phyloP scores from a whole-genome alignment of 2,113 vertebrate species.

The Sander vitreus region DNA sequence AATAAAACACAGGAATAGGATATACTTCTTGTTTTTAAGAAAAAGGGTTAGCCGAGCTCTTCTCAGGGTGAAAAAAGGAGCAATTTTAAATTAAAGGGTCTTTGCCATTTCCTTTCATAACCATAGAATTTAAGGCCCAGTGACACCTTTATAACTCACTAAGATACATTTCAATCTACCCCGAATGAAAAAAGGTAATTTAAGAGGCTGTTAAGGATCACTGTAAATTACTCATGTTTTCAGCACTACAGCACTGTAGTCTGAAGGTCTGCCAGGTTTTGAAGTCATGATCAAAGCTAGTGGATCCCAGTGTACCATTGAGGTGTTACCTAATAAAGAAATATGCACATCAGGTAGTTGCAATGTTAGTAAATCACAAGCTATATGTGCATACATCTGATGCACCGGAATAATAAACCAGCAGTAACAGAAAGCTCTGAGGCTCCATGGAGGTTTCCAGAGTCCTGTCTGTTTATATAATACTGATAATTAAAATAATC shows the following conservation, averaged over 20 bases:
- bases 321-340: constrained; percentile 1
- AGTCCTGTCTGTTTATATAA: constrained; percentile 12
- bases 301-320: constrained; percentile 4
- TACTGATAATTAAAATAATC: neutral
- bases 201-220: constrained; percentile 5
- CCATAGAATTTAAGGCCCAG: neutral
- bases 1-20: neutral
- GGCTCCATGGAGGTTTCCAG: constrained; percentile 11
- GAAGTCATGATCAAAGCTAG: constrained; percentile 57
- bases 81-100: neutral
- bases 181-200: neutral
- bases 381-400: neutral
- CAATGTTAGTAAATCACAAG: constrained; percentile 15
- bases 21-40: neutral
- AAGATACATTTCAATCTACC: neutral
- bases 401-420: constrained; percentile 17
- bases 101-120: constrained; percentile 10
- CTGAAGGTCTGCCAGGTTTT: constrained; percentile 52
- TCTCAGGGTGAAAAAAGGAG: neutral
- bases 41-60: neutral
- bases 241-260: constrained; percentile 1
- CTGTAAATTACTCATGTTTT: constrained; percentile 5
- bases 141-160: neutral
- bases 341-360: constrained; percentile 11
- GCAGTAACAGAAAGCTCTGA: neutral